phyloP scores from a whole-genome alignment of 2,888 invertebrate genomes.

The Phengaris alcon region DNA sequence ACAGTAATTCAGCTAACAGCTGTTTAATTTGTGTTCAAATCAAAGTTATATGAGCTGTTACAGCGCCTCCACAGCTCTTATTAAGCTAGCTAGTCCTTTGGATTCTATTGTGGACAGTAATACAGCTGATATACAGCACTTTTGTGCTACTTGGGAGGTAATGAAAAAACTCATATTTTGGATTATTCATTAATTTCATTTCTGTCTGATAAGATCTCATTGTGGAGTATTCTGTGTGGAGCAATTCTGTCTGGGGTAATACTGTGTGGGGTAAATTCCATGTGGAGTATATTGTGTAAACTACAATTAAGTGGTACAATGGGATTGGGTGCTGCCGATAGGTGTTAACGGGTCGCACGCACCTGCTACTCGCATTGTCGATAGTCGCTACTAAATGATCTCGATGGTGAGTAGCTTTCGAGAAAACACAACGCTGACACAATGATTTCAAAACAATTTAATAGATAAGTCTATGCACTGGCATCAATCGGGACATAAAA shows the following conservation, averaged over 20 bases:
- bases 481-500: no score
- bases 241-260: neutral
- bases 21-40: no score
- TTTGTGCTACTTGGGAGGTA: no score
- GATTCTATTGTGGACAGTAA: no score
- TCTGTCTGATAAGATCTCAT: neutral
- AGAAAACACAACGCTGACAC: neutral
- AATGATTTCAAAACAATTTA: no score
- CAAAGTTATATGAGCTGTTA: no score
- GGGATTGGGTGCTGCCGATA: conserved; percentile 47
- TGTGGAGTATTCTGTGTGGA: neutral
- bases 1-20: no score
- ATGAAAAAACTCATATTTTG: neutral
- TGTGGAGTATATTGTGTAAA: conserved; percentile 38
- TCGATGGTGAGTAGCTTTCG: neutral
- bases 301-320: conserved; percentile 46
- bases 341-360: conserved; percentile 48
- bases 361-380: conserved; percentile 46
- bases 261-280: neutral
- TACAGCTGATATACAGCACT: no score
- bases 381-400: conserved; percentile 37
- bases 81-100: no score
- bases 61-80: no score
- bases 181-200: neutral
- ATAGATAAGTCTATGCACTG: no score